Base-by-base conservation (phyloP, 2,888 invertebrate genomes). In the Stenodema calcarata region DNA sequence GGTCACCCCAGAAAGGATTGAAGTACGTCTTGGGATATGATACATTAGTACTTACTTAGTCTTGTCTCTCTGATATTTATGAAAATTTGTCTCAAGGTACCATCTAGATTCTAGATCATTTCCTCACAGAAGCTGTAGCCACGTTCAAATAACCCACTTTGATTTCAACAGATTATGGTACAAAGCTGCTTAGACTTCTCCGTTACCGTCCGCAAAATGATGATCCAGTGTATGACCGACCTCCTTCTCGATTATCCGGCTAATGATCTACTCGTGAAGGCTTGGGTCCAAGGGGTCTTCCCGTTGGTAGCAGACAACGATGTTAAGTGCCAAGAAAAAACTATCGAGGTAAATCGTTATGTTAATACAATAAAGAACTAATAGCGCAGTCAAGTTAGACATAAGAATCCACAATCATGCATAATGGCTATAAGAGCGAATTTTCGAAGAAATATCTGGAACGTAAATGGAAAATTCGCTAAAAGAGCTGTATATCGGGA, bases 221-320 rank as follows among this genome's bases (percentile, higher is more conserved):
- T 88, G 76, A 83, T 93, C 84, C 92, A 92, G 87, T 91, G 92
- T 4, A 89, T 94, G 28, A 92, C 93, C 6, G 91, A 91, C 28
- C 90, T 94, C 23, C 89, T 94, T 73, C 88, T 91, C 35, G 90
- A 89, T 18, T 91, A 92, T 88, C 92, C 93, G 0, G 89, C 90
- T 2, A 90, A 92, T 88, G 87, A 90, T 0, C 78, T 89, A 9
- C 89, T 93, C 1, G 91, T 92, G 42, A 90, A 90, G 89, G 91
- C 90, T 35, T 92, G 92, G 92, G 90, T 92, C 0, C 89, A 90
- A 78, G 90, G 91, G 27, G 92, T 93, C 6, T 89, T 94, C 7
- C 93, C 93, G 0, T 91, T 92, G 85, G 91, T 93, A 78, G 92
- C 92, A 88, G 94, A 94, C 89, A 90, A 92, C 42, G 94, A 94